Evolutionary conservation across 2,797 vertebrate genomes (phyloP).

Genomic region (Gastrophryne carolinensis): DNA sequence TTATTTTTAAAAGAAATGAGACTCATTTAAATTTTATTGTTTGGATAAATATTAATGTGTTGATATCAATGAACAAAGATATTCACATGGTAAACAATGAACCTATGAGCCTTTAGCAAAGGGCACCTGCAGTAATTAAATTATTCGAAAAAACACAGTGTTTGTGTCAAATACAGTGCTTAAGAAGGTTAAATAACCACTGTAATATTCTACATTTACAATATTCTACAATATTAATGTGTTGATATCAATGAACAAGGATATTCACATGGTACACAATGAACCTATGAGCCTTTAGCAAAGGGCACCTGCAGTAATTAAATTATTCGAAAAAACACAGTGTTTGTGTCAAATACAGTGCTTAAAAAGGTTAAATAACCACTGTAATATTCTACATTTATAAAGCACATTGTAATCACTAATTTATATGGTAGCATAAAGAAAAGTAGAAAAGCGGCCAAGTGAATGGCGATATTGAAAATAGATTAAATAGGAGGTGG

Average conservation of each 20-base stretch:
- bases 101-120: neutral
- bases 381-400: too few relatives aligned
- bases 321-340: neutral
- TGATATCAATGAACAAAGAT: neutral
- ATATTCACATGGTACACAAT: neutral
- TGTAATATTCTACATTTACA: too few relatives aligned
- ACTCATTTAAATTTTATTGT: neutral
- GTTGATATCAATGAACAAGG: neutral
- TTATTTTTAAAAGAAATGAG: neutral
- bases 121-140: neutral
- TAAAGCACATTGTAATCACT: too few relatives aligned
- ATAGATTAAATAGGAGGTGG: too few relatives aligned
- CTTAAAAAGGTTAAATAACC: too few relatives aligned
- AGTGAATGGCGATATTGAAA: too few relatives aligned
- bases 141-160: neutral
- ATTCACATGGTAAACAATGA: neutral
- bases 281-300: neutral
- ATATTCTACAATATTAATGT: neutral
- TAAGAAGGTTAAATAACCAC: too few relatives aligned
- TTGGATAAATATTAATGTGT: neutral
- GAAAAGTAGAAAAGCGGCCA: too few relatives aligned
- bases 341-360: neutral
- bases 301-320: slow-evolving; percentile 7
- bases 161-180: neutral
- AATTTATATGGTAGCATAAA: too few relatives aligned